Evolutionary conservation across 2,113 vertebrate genomes (phyloP).

Genomic region (Tinamus guttatus): DNA sequence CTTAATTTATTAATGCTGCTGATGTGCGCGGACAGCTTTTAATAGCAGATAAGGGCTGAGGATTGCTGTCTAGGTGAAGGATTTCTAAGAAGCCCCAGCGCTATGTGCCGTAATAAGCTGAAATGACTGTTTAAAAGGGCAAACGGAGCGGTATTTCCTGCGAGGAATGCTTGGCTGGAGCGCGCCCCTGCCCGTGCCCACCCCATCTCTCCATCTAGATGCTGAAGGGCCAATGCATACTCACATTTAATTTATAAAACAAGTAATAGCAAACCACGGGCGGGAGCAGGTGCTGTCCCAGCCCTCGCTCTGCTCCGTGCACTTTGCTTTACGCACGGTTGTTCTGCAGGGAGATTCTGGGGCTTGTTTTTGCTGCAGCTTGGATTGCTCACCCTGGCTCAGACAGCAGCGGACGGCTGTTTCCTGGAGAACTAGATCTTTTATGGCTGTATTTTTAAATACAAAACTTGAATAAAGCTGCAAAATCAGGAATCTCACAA

Average conservation of each 20-base stretch:
- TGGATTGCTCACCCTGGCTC: neutral
- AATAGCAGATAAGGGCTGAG: neutral
- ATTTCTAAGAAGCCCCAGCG: neutral
- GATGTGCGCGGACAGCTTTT: neutral
- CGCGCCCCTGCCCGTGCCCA: neutral
- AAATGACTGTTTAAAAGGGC: neutral
- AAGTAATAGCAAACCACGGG: neutral
- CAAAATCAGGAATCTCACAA: neutral
- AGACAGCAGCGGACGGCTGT: neutral
- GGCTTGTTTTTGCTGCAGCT: neutral
- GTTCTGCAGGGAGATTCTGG: neutral
- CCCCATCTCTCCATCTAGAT: neutral
- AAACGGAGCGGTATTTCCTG: neutral
- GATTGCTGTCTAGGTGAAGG: neutral
- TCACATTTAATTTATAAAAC: neutral
- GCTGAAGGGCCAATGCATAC: neutral
- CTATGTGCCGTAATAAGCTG: neutral
- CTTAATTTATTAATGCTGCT: neutral
- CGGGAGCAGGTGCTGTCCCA: neutral
- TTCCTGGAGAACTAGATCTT: neutral
- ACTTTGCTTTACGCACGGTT: fast-evolving
- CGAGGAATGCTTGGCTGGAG: neutral
- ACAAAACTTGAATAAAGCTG: neutral
- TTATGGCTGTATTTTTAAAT: neutral
- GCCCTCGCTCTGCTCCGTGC: neutral